Percentiles rank a stretch among this genome's conserved stretches.
phyloP scores from a whole-genome alignment of 2,888 invertebrate genomes.

The Polydrusus pterygomalis region DNA sequence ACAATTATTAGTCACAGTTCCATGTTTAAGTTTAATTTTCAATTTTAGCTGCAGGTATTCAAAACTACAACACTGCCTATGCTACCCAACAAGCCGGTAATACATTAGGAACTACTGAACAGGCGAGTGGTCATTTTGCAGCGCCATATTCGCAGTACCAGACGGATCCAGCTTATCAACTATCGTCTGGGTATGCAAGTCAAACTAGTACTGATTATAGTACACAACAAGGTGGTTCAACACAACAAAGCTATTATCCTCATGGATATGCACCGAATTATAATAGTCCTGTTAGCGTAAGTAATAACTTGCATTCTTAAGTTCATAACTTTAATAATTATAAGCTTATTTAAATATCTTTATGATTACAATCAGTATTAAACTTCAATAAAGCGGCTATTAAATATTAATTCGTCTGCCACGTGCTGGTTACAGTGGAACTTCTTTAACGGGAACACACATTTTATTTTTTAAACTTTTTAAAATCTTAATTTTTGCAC shows the following conservation, averaged over 20 bases:
- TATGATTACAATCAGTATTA: too few relatives aligned
- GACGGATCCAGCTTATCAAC: slow-evolving; percentile 16
- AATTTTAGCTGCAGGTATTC: background rate
- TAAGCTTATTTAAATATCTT: too few relatives aligned
- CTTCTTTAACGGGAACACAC: too few relatives aligned
- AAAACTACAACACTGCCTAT: slow-evolving; percentile 5
- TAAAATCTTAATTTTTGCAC: too few relatives aligned
- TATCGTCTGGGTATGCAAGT: slow-evolving; percentile 18
- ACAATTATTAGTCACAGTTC: too few relatives aligned
- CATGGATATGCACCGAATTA: slow-evolving; percentile 60
- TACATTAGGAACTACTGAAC: slow-evolving; percentile 1
- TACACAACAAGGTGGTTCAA: slow-evolving; percentile 3
- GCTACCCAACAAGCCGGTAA: background rate
- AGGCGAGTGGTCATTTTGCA: background rate
- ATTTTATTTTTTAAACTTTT: too few relatives aligned
- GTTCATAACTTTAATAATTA: too few relatives aligned
- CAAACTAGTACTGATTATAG: slow-evolving; percentile 20
- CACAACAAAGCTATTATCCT: slow-evolving; percentile 58
- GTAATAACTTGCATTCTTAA: slow-evolving; percentile 14
- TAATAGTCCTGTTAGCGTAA: slow-evolving; percentile 42
- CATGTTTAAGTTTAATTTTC: background rate
- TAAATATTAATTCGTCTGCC: too few relatives aligned
- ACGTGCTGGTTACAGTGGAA: too few relatives aligned
- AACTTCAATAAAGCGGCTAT: too few relatives aligned
- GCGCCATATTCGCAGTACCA: slow-evolving; percentile 3